These are phyloP conservation scores for Gryllus bimaculatus DNA, from an alignment of 1,140 invertebrate species.

Conservation along the genomic window DNA sequence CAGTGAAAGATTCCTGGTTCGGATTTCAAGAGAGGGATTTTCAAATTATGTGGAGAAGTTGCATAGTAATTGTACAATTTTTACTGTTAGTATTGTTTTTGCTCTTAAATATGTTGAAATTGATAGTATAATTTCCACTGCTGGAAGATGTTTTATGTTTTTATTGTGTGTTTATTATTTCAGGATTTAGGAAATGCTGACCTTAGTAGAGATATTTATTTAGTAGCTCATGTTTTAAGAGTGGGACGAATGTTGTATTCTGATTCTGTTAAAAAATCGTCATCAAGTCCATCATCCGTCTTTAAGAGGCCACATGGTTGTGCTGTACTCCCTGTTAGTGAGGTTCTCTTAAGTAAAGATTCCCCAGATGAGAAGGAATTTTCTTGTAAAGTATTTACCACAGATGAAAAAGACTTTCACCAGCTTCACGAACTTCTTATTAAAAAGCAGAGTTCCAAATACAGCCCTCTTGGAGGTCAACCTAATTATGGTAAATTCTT, in stretches of 20 bases:
- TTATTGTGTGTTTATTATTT: neutral
- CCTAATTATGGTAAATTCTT: slow-evolving; percentile 52
- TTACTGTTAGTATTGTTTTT: slow-evolving; percentile 54
- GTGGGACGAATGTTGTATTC: slow-evolving; percentile 79
- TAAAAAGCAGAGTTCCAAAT: slow-evolving; percentile 69
- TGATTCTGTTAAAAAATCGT: slow-evolving; percentile 59
- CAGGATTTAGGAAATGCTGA: slow-evolving; percentile 69
- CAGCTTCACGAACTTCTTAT: slow-evolving; percentile 82
- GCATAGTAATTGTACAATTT: slow-evolving; percentile 79
- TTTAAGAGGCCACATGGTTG: slow-evolving; percentile 75
- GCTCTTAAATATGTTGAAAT: neutral
- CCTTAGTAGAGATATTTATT: slow-evolving; percentile 68
- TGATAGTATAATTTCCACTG: neutral
- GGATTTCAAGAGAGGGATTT: slow-evolving; percentile 80
- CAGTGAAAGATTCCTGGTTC: slow-evolving; percentile 80
- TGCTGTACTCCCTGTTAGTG: slow-evolving; percentile 53
- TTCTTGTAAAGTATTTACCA: slow-evolving; percentile 67
- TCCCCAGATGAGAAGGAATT: slow-evolving; percentile 53
- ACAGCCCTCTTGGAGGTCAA: slow-evolving; percentile 63
- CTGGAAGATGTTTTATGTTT: neutral
- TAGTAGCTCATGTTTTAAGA: slow-evolving; percentile 80
- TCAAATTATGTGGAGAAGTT: slow-evolving; percentile 81
- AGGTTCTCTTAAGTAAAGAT: slow-evolving; percentile 25
- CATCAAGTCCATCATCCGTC: slow-evolving; percentile 25
- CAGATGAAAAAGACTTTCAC: slow-evolving; percentile 85